These are phyloP conservation scores for Simalia tracyae DNA, from an alignment of 2,797 vertebrate species.

Conservation along the genomic window DNA sequence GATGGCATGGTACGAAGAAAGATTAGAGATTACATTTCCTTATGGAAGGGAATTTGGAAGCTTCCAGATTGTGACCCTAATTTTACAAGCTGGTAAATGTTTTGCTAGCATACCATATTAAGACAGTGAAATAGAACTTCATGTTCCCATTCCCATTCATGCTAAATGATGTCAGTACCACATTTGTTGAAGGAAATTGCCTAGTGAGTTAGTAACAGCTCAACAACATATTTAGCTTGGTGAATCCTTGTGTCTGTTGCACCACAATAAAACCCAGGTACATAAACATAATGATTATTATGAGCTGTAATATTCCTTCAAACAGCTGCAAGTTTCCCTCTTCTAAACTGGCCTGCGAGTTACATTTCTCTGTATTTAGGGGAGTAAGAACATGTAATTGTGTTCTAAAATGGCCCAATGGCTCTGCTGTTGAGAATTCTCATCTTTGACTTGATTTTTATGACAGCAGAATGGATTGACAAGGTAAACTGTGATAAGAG, in stretches of 20 bases:
- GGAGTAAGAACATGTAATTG: background rate
- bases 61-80: background rate
- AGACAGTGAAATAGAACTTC: background rate
- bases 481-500: slow-evolving; percentile 35
- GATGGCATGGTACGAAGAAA: background rate
- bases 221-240: background rate
- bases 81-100: background rate
- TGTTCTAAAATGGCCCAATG: background rate
- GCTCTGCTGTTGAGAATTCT: background rate
- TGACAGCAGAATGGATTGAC: slow-evolving; percentile 27
- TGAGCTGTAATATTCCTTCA: background rate
- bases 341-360: background rate
- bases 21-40: background rate
- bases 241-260: background rate
- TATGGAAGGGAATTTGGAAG: background rate
- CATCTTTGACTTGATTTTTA: slow-evolving; percentile 32
- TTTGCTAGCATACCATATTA: background rate
- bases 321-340: background rate
- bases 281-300: background rate
- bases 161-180: background rate
- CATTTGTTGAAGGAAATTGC: background rate
- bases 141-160: background rate
- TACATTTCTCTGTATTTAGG: background rate
- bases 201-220: background rate
- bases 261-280: background rate